Conservation (phyloP, 2,113 vertebrate species). For the Phrynosoma platyrhinos region DNA sequence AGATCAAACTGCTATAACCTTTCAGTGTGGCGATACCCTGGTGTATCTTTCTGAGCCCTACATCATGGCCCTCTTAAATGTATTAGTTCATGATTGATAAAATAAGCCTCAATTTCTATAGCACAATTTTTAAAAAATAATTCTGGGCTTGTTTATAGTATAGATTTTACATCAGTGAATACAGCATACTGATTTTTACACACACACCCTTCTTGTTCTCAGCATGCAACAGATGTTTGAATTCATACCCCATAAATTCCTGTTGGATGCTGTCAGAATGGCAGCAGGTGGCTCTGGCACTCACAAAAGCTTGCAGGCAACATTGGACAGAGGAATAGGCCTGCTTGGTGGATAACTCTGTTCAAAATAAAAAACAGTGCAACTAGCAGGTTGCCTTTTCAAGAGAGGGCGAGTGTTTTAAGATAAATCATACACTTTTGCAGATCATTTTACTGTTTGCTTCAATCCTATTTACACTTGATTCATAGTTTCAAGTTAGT, state of each 20-base stretch:
- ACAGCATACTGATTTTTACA: background rate
- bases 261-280: conserved; percentile 5
- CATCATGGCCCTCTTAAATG: background rate
- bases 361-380: background rate
- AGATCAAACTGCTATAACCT: too few species aligned
- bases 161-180: background rate
- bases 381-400: conserved; percentile 7
- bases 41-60: background rate
- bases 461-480: background rate
- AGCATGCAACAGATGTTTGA: conserved; percentile 17
- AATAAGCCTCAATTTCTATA: background rate
- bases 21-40: too few species aligned
- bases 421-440: background rate
- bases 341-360: background rate
- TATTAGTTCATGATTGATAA: background rate
- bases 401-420: background rate
- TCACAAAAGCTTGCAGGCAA: background rate
- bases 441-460: background rate
- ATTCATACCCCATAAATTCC: conserved; percentile 15
- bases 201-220: background rate
- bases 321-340: background rate
- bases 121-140: background rate
- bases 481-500: background rate
- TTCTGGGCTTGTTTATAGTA: background rate
- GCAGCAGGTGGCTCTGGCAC: conserved; percentile 1